phyloP scores from a whole-genome alignment of 2,797 vertebrate genomes.

The Oryzias sinensis region DNA sequence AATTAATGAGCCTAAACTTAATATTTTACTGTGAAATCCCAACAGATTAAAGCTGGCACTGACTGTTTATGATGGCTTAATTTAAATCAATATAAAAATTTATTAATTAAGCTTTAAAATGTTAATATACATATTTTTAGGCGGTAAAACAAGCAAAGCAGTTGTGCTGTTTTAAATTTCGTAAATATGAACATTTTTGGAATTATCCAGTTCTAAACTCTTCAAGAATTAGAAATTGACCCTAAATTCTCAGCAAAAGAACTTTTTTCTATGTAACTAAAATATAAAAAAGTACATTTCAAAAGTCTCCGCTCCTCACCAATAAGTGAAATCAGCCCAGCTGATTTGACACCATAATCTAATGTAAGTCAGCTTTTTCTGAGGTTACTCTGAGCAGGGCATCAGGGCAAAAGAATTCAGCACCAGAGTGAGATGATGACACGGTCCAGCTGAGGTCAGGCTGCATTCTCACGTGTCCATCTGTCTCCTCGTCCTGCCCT shows the following conservation, averaged over 20 bases:
- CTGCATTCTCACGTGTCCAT: slow-evolving; percentile 11
- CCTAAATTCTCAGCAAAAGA: slow-evolving; percentile 33
- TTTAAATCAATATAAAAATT: too few relatives aligned
- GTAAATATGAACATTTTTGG: neutral
- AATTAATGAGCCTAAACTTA: too few relatives aligned
- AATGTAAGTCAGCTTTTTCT: slow-evolving; percentile 42
- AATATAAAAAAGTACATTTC: slow-evolving; percentile 66
- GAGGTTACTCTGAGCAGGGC: slow-evolving; percentile 57
- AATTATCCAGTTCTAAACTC: slow-evolving; percentile 11
- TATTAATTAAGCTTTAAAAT: too few relatives aligned
- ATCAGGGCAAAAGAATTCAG: slow-evolving; percentile 58
- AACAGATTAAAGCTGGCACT: neutral
- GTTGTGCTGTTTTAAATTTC: neutral
- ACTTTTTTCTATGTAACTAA: slow-evolving; percentile 41
- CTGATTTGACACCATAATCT: slow-evolving; percentile 68
- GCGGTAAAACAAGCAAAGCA: neutral
- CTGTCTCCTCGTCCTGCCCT: neutral
- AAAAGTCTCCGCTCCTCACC: slow-evolving; percentile 53
- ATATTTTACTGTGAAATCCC: neutral
- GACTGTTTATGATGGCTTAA: too few relatives aligned
- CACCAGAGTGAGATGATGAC: slow-evolving; percentile 61
- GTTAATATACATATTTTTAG: neutral
- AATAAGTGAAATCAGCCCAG: slow-evolving; percentile 76
- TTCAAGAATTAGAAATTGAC: slow-evolving; percentile 25
- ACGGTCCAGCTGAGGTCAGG: slow-evolving; percentile 33